Percentiles rank a stretch among this genome's conserved stretches.
phyloP scores from a whole-genome alignment of 2,888 invertebrate species.

The Platyscelio sp. region DNA sequence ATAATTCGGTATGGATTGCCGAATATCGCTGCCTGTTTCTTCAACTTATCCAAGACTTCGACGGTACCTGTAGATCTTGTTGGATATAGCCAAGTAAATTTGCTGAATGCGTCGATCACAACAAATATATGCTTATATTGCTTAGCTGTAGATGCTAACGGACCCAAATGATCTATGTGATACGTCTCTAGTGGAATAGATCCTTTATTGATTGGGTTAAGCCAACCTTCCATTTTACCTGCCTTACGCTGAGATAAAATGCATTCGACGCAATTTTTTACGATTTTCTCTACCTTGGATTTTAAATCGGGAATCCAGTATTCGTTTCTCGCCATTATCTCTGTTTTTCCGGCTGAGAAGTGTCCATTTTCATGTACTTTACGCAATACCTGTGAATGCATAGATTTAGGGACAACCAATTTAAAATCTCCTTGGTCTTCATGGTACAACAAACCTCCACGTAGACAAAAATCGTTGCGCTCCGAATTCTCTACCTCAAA shows the following conservation, averaged over 20 bases:
- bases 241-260: not conserved
- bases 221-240: not conserved
- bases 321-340: not conserved
- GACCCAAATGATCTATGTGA: constrained; percentile 9
- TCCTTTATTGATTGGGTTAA: not conserved
- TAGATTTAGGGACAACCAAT: not conserved
- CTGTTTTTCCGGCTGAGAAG: not conserved
- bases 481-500: not conserved
- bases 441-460: not conserved
- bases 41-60: constrained; percentile 7
- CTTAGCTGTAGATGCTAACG: not conserved
- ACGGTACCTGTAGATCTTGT: not conserved
- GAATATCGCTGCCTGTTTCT: not conserved
- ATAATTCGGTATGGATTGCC: not conserved
- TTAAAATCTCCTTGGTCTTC: not conserved
- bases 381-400: not conserved
- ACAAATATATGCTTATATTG: not conserved
- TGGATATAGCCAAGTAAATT: not conserved
- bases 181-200: not conserved
- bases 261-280: not conserved
- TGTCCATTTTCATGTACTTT: not conserved
- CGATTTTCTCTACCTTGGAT: not conserved
- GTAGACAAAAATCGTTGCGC: not conserved
- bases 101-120: not conserved
- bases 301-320: not conserved